Percentiles rank a stretch among this genome's conserved stretches.
phyloP scores from a whole-genome alignment of 1,140 invertebrate genomes.

The Littorina saxatilis region DNA sequence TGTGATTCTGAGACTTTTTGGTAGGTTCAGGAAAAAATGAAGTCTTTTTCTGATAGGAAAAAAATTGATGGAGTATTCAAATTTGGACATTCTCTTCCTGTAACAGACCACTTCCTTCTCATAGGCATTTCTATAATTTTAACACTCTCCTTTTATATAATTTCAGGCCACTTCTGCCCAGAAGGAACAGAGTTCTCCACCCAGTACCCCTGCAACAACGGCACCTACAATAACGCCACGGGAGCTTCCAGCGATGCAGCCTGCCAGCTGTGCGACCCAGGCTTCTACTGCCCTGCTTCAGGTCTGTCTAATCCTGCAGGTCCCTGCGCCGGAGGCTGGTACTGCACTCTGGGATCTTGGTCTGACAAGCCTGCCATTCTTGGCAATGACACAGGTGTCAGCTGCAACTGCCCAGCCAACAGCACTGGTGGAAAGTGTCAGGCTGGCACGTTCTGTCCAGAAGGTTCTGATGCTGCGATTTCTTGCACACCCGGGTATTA shows the following conservation, averaged over 20 bases:
- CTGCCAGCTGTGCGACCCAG: constrained; percentile 67
- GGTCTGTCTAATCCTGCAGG: constrained; percentile 64
- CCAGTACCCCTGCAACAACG: constrained; percentile 71
- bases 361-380: constrained; percentile 58
- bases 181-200: constrained; percentile 63
- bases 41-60: too few species aligned
- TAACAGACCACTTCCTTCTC: too few species aligned
- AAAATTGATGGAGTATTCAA: too few species aligned
- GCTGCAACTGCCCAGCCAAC: constrained; percentile 65
- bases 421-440: constrained; percentile 69
- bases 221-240: constrained; percentile 68
- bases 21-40: too few species aligned
- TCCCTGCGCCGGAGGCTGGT: constrained; percentile 68
- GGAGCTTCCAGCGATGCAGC: constrained; percentile 49
- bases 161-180: constrained; percentile 70
- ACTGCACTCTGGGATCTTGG: constrained; percentile 70
- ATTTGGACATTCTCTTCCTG: too few species aligned
- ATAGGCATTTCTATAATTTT: too few species aligned
- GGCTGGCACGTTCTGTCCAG: constrained; percentile 70
- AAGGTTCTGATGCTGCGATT: constrained; percentile 58
- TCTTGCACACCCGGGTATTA: constrained; percentile 67
- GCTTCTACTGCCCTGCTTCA: constrained; percentile 64
- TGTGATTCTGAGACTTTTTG: too few species aligned
- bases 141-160: too few species aligned
- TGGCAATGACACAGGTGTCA: constrained; percentile 58